A percentile compares a stretch with the other conserved stretches of the same genome.
Conservation (phyloP, 2,113 vertebrate species). For the Syrmaticus mikado region DNA sequence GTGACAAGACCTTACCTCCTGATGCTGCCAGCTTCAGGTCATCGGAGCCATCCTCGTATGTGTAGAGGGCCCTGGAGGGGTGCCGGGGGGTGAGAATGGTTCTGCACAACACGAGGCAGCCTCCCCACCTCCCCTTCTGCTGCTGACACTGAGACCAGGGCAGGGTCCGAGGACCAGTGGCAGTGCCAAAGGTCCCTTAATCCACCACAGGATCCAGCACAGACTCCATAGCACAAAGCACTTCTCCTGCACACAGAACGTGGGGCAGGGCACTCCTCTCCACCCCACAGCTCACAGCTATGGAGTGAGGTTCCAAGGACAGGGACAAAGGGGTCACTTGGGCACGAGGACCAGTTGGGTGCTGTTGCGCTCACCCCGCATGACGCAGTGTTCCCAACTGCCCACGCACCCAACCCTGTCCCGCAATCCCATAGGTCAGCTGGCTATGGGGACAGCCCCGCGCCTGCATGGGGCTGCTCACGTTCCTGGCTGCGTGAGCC, state of each 20-base stretch:
- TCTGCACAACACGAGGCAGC: accelerated
- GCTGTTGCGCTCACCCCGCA: background rate
- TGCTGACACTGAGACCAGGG: background rate
- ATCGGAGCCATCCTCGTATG: slow-evolving; percentile 91
- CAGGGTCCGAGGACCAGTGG: accelerated
- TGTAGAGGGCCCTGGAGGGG: slow-evolving; percentile 92
- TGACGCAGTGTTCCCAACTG: background rate
- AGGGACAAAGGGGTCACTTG: background rate
- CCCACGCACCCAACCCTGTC: background rate
- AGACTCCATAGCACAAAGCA: background rate
- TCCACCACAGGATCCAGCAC: background rate
- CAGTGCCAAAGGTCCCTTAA: background rate
- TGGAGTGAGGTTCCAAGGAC: background rate
- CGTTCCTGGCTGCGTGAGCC: slow-evolving; percentile 17
- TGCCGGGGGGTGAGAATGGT: background rate
- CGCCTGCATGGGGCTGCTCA: background rate
- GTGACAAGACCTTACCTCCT: slow-evolving; percentile 84
- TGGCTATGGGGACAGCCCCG: background rate
- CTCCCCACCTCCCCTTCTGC: background rate
- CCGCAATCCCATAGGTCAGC: accelerated
- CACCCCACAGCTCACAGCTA: background rate
- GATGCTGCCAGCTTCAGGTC: slow-evolving; percentile 90
- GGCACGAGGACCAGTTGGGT: background rate
- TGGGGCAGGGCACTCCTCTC: background rate
- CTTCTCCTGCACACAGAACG: background rate